Evolutionary conservation across 2,113 vertebrate genomes (phyloP), one percentile per base, ranked within the genome.

Genomic region (Crotalus horridus): DNA sequence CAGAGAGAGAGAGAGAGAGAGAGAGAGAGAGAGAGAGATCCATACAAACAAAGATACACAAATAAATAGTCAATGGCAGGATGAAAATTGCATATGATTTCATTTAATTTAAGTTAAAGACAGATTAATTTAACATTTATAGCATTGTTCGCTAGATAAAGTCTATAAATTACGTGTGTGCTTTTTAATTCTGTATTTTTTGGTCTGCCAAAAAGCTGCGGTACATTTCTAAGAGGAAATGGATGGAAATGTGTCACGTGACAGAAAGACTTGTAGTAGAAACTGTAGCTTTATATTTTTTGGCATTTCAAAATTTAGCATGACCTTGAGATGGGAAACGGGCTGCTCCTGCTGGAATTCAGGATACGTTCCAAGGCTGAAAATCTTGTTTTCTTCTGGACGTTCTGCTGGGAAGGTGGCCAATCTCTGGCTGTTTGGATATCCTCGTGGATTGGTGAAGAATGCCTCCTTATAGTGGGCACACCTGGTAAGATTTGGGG

Each of bases 131-230:
- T 81, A 33, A 81, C 33, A 20, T 81, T 39, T 81, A 81, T 21
- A 81, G 69, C n/a, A 81, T 81, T 81, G 69, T 81, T 39, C 33
- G 8, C 6, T 20, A 20, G 69, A 39, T 69, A 81, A 81, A 81
- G 5, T 39, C 33, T 39, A 39, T 74, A 74, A 33, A 74, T 74
- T 4, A 1, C 55, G 23, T 26, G 23, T 11, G 39, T 92, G 88
- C 24, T 88, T 53, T 13, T 64, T 54, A 94, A 88, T 93, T 96
- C 91, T 94, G 8, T 33, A 95, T 95, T 94, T 92, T 93, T 93
- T n/a, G 54, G 39, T 39, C 69, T 81, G 69, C 69, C n/a, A 39
- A 81, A n/a, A n/a, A 48, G 46, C 43, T 90, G 29, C 58, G 21
- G 39, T 39, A 95, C 92, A 93, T 94, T 39, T 94, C 69, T 94